phyloP scores from a whole-genome alignment of 2,797 vertebrate species.

The Urocyon cinereoargenteus region DNA sequence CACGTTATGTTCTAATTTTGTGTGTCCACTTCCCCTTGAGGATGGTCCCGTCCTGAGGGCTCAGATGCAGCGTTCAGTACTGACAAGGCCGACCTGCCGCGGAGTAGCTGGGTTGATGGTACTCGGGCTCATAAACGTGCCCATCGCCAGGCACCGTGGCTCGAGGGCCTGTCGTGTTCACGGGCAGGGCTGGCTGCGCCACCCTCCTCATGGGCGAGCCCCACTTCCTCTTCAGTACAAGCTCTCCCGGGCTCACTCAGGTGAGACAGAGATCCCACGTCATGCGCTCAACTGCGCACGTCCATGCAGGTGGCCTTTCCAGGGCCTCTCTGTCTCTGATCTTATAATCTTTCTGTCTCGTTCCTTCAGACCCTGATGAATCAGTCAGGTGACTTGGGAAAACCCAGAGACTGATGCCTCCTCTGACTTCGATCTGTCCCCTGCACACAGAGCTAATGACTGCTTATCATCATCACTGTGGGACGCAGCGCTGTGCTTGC shows the following conservation, averaged over 20 bases:
- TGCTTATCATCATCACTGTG: neutral
- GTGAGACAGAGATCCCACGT: neutral
- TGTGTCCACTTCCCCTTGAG: neutral
- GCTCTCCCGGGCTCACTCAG: neutral
- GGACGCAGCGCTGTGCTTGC: neutral
- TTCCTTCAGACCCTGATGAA: neutral
- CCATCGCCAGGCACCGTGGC: neutral
- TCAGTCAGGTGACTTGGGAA: neutral
- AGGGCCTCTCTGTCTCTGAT: neutral
- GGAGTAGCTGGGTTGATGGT: too few species aligned
- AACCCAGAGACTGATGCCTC: neutral
- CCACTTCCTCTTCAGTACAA: neutral
- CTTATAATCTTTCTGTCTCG: neutral
- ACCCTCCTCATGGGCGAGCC: too few species aligned
- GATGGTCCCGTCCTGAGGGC: neutral
- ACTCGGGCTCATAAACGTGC: accelerated
- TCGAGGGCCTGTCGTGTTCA: neutral
- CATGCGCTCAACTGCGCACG: neutral
- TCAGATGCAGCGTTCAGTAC: neutral
- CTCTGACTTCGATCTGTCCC: neutral
- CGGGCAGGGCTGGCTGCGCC: neutral
- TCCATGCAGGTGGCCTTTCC: neutral
- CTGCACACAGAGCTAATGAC: too few species aligned
- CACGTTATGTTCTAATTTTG: too few species aligned
- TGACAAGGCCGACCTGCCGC: neutral